Conservation (phyloP, 1,140 invertebrate genomes). For the Odontomachus brunneus region DNA sequence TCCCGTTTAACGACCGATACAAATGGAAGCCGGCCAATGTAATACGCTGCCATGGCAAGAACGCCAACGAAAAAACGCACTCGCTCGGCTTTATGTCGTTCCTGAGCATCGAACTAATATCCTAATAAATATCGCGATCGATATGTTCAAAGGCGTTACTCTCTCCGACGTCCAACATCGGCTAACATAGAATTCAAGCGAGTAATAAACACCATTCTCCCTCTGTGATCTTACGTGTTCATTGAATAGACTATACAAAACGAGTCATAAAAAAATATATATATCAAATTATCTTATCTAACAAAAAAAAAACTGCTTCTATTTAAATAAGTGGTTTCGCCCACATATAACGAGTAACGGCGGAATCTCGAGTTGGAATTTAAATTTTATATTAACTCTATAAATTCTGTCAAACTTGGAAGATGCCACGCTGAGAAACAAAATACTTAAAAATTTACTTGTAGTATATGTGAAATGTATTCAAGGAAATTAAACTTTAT, state of each 20-base stretch:
- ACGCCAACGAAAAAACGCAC: not conserved
- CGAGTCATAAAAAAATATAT: too few relatives aligned
- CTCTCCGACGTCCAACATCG: not conserved
- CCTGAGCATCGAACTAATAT: not conserved
- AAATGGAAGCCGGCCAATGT: constrained; percentile 10
- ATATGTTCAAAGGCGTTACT: not conserved
- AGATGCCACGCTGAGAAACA: too few relatives aligned
- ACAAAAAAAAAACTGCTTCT: too few relatives aligned
- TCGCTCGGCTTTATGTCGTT: constrained; percentile 10
- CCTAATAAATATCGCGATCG: not conserved
- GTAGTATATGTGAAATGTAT: too few relatives aligned
- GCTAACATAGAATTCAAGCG: not conserved
- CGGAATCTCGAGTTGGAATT: too few relatives aligned
- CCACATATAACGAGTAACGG: too few relatives aligned
- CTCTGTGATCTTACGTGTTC: not conserved
- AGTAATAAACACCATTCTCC: constrained; percentile 29
- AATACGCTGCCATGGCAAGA: not conserved
- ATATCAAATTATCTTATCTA: too few relatives aligned
- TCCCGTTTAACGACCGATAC: constrained; percentile 13
- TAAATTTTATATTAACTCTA: too few relatives aligned
- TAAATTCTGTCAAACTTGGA: too few relatives aligned
- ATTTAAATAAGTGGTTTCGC: too few relatives aligned
- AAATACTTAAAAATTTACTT: too few relatives aligned
- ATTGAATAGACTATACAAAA: not conserved
- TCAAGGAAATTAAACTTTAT: too few relatives aligned